Evolutionary conservation across 2,113 vertebrate species (phyloP).

Genomic region (Microcebus ravelobensis): DNA sequence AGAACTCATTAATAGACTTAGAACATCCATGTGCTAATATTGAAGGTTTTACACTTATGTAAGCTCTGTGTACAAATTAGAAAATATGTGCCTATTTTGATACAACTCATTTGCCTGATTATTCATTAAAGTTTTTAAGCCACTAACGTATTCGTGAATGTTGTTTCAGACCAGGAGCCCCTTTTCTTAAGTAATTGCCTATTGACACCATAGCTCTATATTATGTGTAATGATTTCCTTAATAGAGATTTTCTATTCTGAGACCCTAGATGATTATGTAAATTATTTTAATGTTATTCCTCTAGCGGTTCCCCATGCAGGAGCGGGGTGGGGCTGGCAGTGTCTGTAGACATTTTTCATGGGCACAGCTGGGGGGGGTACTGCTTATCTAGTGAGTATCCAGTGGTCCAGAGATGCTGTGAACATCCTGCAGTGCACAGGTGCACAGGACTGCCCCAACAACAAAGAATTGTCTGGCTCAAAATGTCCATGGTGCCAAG

Average conservation of each 20-base stretch:
- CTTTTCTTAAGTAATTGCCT: background rate
- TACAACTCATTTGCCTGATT: background rate
- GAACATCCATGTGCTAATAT: background rate
- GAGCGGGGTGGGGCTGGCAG: background rate
- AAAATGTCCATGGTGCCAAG: background rate
- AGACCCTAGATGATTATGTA: background rate
- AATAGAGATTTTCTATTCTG: background rate
- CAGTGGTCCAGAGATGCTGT: background rate
- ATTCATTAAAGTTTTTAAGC: background rate
- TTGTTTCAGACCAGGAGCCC: background rate
- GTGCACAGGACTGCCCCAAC: too few species aligned
- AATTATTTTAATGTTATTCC: background rate
- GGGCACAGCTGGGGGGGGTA: background rate
- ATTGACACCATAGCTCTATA: background rate
- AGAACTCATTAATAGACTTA: background rate
- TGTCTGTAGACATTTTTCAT: background rate
- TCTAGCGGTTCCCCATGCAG: background rate
- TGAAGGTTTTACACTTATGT: background rate
- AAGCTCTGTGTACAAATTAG: background rate
- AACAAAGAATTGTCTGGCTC: background rate
- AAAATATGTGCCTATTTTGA: background rate
- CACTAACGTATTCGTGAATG: background rate
- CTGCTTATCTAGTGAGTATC: background rate
- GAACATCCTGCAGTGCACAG: background rate
- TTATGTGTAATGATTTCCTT: background rate